Percentiles rank a stretch among this genome's conserved stretches.
phyloP scores from a whole-genome alignment of 2,888 invertebrate species.

The Lottia scabra region DNA sequence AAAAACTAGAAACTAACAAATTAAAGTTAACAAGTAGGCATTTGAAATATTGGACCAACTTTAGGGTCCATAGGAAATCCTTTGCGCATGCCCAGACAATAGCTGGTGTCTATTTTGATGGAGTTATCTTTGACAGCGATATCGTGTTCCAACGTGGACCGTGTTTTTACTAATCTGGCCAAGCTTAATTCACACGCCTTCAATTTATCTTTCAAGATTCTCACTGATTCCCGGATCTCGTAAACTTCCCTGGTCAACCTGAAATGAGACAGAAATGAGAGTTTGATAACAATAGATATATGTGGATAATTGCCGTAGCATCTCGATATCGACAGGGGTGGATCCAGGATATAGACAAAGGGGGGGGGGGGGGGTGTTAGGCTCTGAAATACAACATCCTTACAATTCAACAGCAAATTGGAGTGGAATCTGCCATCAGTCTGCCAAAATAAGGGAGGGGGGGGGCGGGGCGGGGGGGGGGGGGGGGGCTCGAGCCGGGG shows the following conservation, averaged over 20 bases:
- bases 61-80: conserved; percentile 80
- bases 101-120: conserved; percentile 91
- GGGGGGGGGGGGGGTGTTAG: too few species aligned
- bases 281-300: too few species aligned
- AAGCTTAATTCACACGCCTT: conserved; percentile 72
- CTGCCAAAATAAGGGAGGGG: too few species aligned
- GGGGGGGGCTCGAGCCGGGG: too few species aligned
- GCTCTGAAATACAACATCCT: too few species aligned
- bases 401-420: too few species aligned
- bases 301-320: too few species aligned
- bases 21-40: conserved; percentile 55
- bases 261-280: conserved; percentile 35
- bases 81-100: conserved; percentile 90
- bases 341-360: too few species aligned
- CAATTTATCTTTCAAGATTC: conserved; percentile 83
- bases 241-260: conserved; percentile 88
- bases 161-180: conserved; percentile 79
- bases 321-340: too few species aligned
- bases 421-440: too few species aligned
- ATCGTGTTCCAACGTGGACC: conserved; percentile 87
- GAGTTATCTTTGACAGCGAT: conserved; percentile 87
- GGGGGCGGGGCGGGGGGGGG: too few species aligned
- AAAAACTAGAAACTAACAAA: background rate
- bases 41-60: conserved; percentile 67
- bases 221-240: conserved; percentile 86